Evolutionary conservation across 2,113 vertebrate genomes (phyloP).

Genomic region (Nesospiza acunhae): DNA sequence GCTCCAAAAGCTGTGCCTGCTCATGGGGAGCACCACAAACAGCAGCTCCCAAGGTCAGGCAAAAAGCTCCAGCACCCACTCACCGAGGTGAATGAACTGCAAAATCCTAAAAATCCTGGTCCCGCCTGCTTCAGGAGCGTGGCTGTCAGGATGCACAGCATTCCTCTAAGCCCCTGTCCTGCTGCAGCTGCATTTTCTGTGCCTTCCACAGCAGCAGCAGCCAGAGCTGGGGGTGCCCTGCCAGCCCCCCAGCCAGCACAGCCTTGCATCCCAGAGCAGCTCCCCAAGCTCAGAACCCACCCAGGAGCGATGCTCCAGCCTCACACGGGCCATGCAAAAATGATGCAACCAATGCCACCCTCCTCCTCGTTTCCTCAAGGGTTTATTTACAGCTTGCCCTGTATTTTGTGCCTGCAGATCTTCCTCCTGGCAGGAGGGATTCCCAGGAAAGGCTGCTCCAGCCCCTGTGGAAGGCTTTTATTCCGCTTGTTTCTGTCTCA

Average conservation of each 20-base stretch:
- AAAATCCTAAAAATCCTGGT: background rate
- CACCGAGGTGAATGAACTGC: background rate
- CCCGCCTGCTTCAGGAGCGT: background rate
- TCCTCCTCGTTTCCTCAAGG: background rate
- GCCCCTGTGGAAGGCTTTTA: background rate
- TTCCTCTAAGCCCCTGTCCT: background rate
- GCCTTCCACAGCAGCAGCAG: background rate
- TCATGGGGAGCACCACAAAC: fast-evolving
- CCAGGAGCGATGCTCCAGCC: fast-evolving
- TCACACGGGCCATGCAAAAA: background rate
- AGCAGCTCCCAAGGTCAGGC: background rate
- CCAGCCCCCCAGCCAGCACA: background rate
- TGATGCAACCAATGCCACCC: background rate
- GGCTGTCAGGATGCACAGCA: fast-evolving
- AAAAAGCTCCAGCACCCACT: background rate
- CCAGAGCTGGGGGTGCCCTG: background rate
- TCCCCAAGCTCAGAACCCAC: background rate
- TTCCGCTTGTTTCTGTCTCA: background rate
- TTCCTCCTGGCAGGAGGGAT: background rate
- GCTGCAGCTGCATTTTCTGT: background rate
- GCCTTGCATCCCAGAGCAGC: background rate
- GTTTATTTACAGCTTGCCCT: background rate
- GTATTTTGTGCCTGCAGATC: background rate
- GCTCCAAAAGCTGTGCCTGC: background rate
- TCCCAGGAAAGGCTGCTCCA: background rate